Evolutionary conservation across 2,113 vertebrate genomes (phyloP), one percentile per base, ranked within the genome.

Genomic region (Prietella phreatophila): DNA sequence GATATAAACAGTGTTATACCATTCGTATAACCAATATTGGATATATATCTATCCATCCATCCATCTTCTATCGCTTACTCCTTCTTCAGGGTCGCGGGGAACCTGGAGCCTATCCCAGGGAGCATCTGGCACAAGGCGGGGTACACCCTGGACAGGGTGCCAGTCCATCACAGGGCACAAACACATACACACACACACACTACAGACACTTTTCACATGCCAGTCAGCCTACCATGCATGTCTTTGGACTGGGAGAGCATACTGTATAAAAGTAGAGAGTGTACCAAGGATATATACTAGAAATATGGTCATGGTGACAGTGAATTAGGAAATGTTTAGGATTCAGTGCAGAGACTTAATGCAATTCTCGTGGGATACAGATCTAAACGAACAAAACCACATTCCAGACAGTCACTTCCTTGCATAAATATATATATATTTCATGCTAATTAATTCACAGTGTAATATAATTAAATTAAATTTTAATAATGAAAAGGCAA

Each of bases 401-500:
- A 20, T 55, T 82, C 53, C 4, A 36, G 13, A 81, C n/a, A 33
- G 60, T 81, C 20, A 82, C 58, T 69, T 67, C 30, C n/a, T 58
- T n/a, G 84, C 55, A 81, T 82, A 82, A 20, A 63, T 53, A 65
- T 78, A 63, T 53, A 65, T 78, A 20, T 61, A 65, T 55, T 55
- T 67, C 33, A 58, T 71, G 22, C 27, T 36, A 42, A 82, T 56
- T 58, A 82, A 82, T 73, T 73, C 65, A 33, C 79, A 60, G 30
- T 69, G 47, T 69, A 82, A 86, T 82, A 71, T 56, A 33, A 67
- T 86, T 67, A 67, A 39, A 82, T 87, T 71, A 5, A 27, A 42
- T 69, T 82, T 71, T 82, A 14, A 9, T 71, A n/a, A 82, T 53
- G 33, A 79, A 75, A 79, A 86, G 58, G 33, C 65, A 87, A 87